These are phyloP conservation scores for Ascidia mentula DNA, from an alignment of 23 tunicate species.

Conservation along the genomic window DNA sequence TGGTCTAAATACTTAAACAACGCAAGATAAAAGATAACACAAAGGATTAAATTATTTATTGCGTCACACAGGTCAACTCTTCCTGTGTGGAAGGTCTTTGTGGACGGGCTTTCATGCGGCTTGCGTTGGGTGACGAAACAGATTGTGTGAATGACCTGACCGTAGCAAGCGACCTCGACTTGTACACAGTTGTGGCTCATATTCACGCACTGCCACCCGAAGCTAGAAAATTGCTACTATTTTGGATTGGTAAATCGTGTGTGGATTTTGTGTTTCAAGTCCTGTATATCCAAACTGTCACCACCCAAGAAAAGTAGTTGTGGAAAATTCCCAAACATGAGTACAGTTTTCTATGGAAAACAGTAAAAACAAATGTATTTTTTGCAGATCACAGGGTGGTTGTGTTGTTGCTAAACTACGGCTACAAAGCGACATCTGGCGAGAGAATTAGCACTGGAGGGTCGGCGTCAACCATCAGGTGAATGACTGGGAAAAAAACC, in stretches of 20 bases:
- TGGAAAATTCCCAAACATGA: neutral
- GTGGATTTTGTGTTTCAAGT: neutral
- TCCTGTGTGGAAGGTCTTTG: constrained; percentile 67
- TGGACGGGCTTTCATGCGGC: constrained; percentile 78
- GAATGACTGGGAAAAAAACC: too few relatives aligned
- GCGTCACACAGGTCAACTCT: constrained; percentile 83
- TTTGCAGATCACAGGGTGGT: constrained; percentile 72
- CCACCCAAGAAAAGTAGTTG: neutral
- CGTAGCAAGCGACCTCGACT: constrained; percentile 58
- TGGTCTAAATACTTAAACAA: too few relatives aligned
- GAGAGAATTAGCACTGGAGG: constrained; percentile 58
- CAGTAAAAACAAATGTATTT: neutral
- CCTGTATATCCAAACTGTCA: neutral
- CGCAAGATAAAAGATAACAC: too few relatives aligned
- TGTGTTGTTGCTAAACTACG: constrained; percentile 62
- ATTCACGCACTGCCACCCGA: constrained; percentile 74
- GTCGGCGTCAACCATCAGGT: constrained; percentile 78
- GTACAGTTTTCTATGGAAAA: neutral
- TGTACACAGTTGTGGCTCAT: constrained; percentile 59
- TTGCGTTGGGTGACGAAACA: constrained; percentile 79
- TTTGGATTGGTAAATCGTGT: constrained; percentile 65
- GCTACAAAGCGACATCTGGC: constrained; percentile 38
- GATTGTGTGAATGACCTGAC: constrained; percentile 78
- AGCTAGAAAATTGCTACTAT: constrained; percentile 64
- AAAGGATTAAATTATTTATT: too few relatives aligned